Evolutionary conservation across 2,888 invertebrate species (phyloP).

Genomic region (Mythimna lalbum): DNA sequence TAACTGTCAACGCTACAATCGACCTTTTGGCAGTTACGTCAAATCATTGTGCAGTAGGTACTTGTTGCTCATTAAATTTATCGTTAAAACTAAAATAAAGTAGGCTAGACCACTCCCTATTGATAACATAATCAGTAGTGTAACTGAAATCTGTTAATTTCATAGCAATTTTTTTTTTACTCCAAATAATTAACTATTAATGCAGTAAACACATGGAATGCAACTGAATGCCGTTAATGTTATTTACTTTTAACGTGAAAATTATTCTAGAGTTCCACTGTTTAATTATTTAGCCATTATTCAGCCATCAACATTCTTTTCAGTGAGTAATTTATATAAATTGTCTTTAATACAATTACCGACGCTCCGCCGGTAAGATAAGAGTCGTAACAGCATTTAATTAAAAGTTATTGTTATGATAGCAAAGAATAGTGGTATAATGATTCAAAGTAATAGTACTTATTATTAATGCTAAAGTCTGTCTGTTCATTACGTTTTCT

Average conservation of each 20-base stretch:
- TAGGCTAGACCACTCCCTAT: not conserved
- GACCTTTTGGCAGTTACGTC: not conserved
- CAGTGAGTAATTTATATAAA: constrained; percentile 23
- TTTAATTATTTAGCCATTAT: constrained; percentile 39
- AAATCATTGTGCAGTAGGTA: not conserved
- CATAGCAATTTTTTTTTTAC: not conserved
- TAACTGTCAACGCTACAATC: not conserved
- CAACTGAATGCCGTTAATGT: not conserved
- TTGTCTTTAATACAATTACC: constrained; percentile 11
- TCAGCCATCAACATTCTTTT: constrained; percentile 34
- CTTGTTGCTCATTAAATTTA: not conserved
- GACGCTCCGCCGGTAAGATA: constrained; percentile 15
- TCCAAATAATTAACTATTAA: too few relatives aligned
- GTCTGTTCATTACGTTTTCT: not conserved
- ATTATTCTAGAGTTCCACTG: not conserved
- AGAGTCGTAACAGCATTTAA: constrained; percentile 19
- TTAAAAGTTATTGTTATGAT: constrained; percentile 18
- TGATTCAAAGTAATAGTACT: too few relatives aligned
- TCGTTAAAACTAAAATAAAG: not conserved
- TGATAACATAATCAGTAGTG: constrained; percentile 1
- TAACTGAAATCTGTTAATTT: not conserved
- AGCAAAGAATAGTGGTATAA: constrained; percentile 2
- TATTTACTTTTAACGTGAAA: constrained; percentile 25
- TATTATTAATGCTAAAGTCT: too few relatives aligned
- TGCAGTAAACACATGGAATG: not conserved